Evolutionary conservation across 2,888 invertebrate species (phyloP).

Genomic region (Dasysyrphus albostriatus): DNA sequence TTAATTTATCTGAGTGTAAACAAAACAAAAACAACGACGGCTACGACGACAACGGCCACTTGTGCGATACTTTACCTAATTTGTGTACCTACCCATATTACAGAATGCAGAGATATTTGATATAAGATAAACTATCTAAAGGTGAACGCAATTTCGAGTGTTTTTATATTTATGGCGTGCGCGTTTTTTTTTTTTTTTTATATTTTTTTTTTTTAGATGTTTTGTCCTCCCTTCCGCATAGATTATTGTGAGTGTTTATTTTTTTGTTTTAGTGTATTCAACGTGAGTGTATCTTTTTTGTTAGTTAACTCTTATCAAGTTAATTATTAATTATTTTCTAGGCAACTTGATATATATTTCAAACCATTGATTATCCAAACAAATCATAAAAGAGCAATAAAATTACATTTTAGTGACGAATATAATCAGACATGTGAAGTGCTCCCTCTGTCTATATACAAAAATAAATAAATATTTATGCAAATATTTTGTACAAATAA

Average conservation of each 20-base stretch:
- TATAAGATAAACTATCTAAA: constrained; percentile 46
- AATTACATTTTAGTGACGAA: constrained; percentile 10
- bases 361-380: background rate
- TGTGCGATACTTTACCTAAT: constrained; percentile 69
- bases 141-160: constrained; percentile 43
- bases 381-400: constrained; percentile 1
- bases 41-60: constrained; percentile 47
- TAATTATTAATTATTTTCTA: constrained; percentile 50
- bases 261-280: background rate
- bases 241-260: constrained; percentile 19
- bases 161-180: constrained; percentile 10
- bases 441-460: background rate
- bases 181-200: background rate
- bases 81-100: constrained; percentile 54
- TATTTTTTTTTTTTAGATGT: background rate
- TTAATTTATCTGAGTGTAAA: constrained; percentile 72
- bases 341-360: constrained; percentile 9
- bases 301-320: constrained; percentile 11
- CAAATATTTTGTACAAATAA: constrained; percentile 32
- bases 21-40: constrained; percentile 51
- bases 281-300: background rate
- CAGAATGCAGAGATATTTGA: constrained; percentile 45
- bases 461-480: constrained; percentile 37
- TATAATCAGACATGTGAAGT: constrained; percentile 37
- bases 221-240: background rate